These are phyloP conservation scores for Actinia tenebrosa DNA, from an alignment of 64 coral and sea anemone species.

Conservation along the genomic window DNA sequence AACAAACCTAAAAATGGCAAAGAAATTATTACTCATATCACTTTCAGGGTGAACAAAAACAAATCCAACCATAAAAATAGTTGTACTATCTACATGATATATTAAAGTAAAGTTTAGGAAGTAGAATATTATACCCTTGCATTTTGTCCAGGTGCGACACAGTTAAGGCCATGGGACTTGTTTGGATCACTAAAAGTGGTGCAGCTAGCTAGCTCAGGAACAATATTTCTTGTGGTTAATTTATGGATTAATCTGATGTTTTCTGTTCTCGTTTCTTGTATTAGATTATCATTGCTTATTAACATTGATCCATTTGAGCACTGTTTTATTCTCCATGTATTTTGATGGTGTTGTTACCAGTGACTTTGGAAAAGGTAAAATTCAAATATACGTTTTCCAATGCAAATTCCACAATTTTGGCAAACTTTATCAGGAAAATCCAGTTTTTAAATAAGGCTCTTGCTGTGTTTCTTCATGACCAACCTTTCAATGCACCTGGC, in stretches of 20 bases:
- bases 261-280: neutral
- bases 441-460: neutral
- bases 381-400: neutral
- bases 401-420: neutral
- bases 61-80: neutral
- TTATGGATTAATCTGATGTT: neutral
- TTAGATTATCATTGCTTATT: neutral
- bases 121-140: neutral
- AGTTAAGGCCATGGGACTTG: neutral
- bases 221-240: neutral
- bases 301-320: neutral
- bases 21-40: too few relatives aligned
- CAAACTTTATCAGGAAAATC: neutral
- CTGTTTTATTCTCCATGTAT: neutral
- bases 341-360: neutral
- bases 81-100: neutral
- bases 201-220: neutral
- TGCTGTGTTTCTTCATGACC: neutral
- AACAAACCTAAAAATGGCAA: too few relatives aligned
- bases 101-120: neutral
- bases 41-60: neutral
- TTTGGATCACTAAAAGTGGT: neutral
- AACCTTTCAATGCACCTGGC: neutral
- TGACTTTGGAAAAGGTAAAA: neutral
- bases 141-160: neutral